Conservation (phyloP, 53 echinoderm and acorn worm species). For the Antedon mediterranea region DNA sequence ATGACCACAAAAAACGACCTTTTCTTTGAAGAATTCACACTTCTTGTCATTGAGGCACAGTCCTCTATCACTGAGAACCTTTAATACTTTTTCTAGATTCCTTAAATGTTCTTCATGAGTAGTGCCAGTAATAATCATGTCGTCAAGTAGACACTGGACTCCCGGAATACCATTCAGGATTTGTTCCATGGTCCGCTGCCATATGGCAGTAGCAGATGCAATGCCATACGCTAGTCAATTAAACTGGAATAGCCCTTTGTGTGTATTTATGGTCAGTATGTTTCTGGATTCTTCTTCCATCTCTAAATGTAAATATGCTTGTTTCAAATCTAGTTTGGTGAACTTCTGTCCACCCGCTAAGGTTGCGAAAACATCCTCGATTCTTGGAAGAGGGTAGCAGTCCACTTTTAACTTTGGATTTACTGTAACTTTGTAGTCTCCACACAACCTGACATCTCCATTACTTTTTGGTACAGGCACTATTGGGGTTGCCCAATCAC, state of each 20-base stretch:
- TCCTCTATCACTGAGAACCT: not conserved
- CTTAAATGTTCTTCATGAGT: not conserved
- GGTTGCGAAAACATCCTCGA: not conserved
- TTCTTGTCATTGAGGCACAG: constrained; percentile 3
- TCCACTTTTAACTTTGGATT: not conserved
- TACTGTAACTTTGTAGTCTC: constrained; percentile 12
- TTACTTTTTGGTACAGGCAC: too few relatives aligned
- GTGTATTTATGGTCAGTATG: constrained; percentile 34
- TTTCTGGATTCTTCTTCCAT: not conserved
- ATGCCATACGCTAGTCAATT: constrained; percentile 42
- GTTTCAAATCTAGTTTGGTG: not conserved
- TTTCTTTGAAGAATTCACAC: constrained; percentile 7
- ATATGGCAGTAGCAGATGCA: constrained; percentile 56
- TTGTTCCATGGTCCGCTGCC: constrained; percentile 50
- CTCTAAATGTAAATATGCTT: not conserved
- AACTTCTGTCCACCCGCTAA: not conserved
- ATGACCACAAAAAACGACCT: constrained; percentile 6
- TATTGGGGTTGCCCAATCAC: too few relatives aligned
- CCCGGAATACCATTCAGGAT: constrained; percentile 27
- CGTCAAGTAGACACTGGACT: constrained; percentile 9
- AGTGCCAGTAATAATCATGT: not conserved
- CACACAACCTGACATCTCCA: constrained; percentile 1
- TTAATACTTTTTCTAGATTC: constrained; percentile 1
- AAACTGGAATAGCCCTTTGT: constrained; percentile 32
- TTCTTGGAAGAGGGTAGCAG: too few relatives aligned